Conservation (phyloP, 2,113 vertebrate genomes). For the Rynchops niger region DNA sequence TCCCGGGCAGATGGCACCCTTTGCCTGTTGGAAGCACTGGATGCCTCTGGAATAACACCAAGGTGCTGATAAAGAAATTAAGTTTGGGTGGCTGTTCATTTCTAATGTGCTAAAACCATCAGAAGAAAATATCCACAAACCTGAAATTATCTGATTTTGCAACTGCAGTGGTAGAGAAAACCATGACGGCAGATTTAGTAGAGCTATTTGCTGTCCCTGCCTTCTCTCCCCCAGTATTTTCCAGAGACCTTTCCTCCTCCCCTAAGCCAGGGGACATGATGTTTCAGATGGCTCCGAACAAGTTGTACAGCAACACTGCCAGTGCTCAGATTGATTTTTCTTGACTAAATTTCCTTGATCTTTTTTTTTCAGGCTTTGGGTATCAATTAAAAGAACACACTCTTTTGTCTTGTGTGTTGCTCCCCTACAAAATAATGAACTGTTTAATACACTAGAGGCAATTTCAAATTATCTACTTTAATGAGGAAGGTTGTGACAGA, state of each 20-base stretch:
- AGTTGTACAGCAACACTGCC: neutral
- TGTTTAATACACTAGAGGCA: slow-evolving; percentile 71
- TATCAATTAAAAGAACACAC: slow-evolving; percentile 48
- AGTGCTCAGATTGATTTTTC: neutral
- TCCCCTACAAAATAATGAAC: slow-evolving; percentile 63
- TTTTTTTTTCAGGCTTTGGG: neutral
- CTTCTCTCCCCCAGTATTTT: neutral
- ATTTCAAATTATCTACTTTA: slow-evolving; percentile 69
- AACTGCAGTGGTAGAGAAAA: neutral
- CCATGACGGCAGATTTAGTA: neutral
- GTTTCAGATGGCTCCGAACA: neutral
- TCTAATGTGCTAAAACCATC: neutral
- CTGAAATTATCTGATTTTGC: neutral
- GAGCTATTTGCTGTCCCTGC: neutral
- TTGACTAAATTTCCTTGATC: neutral
- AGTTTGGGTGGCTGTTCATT: neutral
- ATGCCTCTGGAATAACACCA: neutral
- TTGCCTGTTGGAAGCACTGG: neutral
- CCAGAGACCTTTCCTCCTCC: neutral
- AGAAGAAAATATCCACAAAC: neutral
- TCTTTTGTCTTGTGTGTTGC: slow-evolving; percentile 44
- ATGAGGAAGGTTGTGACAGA: slow-evolving; percentile 62
- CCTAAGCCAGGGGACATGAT: neutral
- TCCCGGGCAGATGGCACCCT: neutral
- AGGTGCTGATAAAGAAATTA: neutral